Evolutionary conservation across 1,140 invertebrate genomes (phyloP).

Genomic region (Drepana arcuata): DNA sequence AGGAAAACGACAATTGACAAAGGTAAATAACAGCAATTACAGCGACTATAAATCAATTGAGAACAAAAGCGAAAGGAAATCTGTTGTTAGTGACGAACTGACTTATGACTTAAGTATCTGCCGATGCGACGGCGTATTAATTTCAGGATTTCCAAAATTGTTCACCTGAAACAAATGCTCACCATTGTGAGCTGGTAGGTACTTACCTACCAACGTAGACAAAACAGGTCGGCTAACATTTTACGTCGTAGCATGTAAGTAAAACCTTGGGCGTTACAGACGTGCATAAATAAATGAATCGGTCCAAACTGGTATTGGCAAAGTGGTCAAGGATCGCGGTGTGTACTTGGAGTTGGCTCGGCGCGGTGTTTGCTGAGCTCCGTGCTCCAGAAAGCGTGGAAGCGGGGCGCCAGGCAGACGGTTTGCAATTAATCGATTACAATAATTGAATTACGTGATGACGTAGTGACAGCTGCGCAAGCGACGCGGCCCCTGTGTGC

Average conservation of each 20-base stretch:
- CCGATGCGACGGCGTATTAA: no score
- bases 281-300: conserved; percentile 10
- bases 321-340: conserved; percentile 16
- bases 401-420: conserved; percentile 28
- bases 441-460: conserved; percentile 41
- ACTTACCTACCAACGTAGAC: background rate
- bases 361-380: conserved; percentile 11
- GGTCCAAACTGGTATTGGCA: conserved; percentile 10
- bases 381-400: conserved; percentile 19
- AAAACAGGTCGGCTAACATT: background rate
- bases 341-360: conserved; percentile 5
- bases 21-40: no score
- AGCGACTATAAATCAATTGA: no score
- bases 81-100: no score
- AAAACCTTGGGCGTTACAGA: conserved; percentile 16
- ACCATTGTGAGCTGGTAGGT: no score
- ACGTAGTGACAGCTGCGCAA: conserved; percentile 47
- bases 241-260: conserved; percentile 7
- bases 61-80: no score
- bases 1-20: no score
- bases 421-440: conserved; percentile 48
- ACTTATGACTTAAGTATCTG: no score
- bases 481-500: conserved; percentile 27
- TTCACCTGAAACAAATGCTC: no score
- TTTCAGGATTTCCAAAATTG: no score